Percentiles rank a stretch among this genome's conserved stretches.
These are phyloP conservation scores for Aelia acuminata DNA, from an alignment of 2,888 invertebrate genomes.

Conservation along the genomic window DNA sequence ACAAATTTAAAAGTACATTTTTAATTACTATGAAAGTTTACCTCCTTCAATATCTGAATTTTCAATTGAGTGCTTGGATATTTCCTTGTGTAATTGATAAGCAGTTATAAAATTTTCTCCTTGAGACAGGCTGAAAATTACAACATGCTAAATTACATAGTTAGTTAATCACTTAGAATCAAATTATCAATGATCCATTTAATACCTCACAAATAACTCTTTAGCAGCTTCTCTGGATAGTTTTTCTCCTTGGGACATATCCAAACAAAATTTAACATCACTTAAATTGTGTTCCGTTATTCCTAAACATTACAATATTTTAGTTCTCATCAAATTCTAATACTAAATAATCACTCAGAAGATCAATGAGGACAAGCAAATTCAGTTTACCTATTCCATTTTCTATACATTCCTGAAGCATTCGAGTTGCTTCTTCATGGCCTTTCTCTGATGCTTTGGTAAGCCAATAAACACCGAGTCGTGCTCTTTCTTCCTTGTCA, in stretches of 20 bases:
- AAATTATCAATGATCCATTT: not conserved
- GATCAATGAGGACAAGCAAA: not conserved
- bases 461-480: constrained; percentile 90
- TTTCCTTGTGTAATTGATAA: constrained; percentile 82
- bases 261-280: constrained; percentile 83
- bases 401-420: constrained; percentile 81
- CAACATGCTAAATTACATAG: constrained; percentile 9
- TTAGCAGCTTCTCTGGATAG: constrained; percentile 89
- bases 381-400: constrained; percentile 72
- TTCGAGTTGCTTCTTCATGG: constrained; percentile 86
- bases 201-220: constrained; percentile 86
- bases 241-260: constrained; percentile 89
- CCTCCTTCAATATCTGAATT: constrained; percentile 18
- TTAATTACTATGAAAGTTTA: not conserved
- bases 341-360: not conserved
- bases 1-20: too few species aligned
- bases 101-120: constrained; percentile 90
- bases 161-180: not conserved
- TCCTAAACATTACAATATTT: constrained; percentile 69
- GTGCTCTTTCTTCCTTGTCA: constrained; percentile 82
- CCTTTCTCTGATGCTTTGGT: constrained; percentile 95
- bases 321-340: not conserved
- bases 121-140: constrained; percentile 79
- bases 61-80: constrained; percentile 29
- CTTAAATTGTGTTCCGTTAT: constrained; percentile 81